Evolutionary conservation across 1,140 invertebrate species (phyloP).

Genomic region (Scaptomyza graminum): DNA sequence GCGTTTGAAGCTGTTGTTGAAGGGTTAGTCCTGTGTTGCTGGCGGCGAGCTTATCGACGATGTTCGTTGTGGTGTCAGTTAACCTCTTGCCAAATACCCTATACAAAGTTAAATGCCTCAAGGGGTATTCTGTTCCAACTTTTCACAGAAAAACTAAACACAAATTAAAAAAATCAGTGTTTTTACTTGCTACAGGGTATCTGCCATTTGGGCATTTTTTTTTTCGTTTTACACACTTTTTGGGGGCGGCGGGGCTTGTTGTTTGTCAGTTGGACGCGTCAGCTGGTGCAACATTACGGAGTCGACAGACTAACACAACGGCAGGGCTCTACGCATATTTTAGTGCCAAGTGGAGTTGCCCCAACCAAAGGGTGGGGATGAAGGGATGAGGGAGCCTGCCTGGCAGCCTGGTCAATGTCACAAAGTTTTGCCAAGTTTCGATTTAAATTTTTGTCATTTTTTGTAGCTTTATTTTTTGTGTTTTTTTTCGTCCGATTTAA

Average conservation of each 20-base stretch:
- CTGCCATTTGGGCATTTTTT: neutral
- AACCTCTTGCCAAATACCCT: slow-evolving; percentile 13
- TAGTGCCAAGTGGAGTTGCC: slow-evolving; percentile 12
- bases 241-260: neutral
- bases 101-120: neutral
- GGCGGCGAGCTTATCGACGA: neutral
- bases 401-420: slow-evolving; percentile 28
- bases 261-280: slow-evolving; percentile 27
- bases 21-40: neutral
- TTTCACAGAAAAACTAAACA: too few relatives aligned
- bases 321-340: slow-evolving; percentile 30
- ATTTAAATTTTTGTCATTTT: slow-evolving; percentile 30
- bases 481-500: slow-evolving; percentile 25
- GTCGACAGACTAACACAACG: slow-evolving; percentile 12
- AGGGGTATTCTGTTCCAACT: neutral
- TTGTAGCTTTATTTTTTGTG: slow-evolving; percentile 2
- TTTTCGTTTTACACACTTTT: neutral
- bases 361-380: neutral
- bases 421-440: slow-evolving; percentile 40
- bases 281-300: slow-evolving; percentile 55
- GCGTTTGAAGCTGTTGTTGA: slow-evolving; percentile 32
- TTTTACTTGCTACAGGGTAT: neutral
- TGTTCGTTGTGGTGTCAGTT: slow-evolving; percentile 11
- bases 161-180: neutral
- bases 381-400: neutral